Evolutionary conservation across 2,113 vertebrate species (phyloP), one percentile per base, ranked within the genome.

Genomic region (Cyanistes caeruleus): DNA sequence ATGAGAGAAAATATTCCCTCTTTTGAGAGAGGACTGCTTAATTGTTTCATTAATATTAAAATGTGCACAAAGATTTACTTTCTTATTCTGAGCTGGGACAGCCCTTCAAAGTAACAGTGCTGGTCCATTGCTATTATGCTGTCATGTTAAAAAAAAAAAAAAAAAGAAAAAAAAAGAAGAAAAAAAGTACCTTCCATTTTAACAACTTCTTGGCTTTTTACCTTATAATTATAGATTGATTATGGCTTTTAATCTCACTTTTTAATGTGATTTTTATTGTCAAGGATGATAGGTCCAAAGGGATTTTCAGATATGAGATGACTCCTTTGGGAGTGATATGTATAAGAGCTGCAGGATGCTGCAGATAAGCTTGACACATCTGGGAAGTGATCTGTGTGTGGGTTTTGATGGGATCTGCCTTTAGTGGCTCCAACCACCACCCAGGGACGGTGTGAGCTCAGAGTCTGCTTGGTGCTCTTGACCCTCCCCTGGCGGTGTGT

Each of bases 141-240:
- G 89, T 95, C 93, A 96, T 41, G 44, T 46, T 37, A 35, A 65
- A 90, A 89, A 74, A 76, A n/a, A 5, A n/a, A 63, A 28, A 15
- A 7, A 23, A 59, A 43, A 13, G 5, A 23, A 19, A 52, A 48
- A 39, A 22, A 9, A 7, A 31, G 39, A 43, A 16, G 43, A 43
- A 43, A 35, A 79, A 55, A 59, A 17, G 5, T n/a, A 30, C 60
- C 81, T 97, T 93, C 44, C 30, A 78, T 89, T 95, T 93, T 72
- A 95, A 95, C 76, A 89, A 84, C 27, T 94, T 91, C 73, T 92
- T 96, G 68, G 59, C 69, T 84, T 92, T 95, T 95, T 88, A 73
- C 58, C 60, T 92, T 88, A 74, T 60, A 92, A 86, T 89, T 81
- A 93, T 17, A 78, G 48, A 89, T 81, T 84, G 85, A 84, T 87